Evolutionary conservation across 2,797 vertebrate species (phyloP).

Genomic region (Schizothorax lantsangensis): DNA sequence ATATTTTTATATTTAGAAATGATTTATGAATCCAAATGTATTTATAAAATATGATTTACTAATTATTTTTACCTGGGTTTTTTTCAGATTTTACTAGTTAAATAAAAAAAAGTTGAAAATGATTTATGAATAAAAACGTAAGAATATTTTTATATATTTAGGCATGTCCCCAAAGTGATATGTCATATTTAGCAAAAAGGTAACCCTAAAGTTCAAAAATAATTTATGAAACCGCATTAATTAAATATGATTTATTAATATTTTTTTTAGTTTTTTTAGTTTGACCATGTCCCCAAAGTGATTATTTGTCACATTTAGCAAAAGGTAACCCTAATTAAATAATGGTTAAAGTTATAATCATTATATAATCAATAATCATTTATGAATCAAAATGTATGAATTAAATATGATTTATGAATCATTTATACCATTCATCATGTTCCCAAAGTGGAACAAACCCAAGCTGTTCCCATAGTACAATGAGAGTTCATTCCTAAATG

Average conservation of each 20-base stretch:
- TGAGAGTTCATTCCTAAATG: not conserved
- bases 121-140: not conserved
- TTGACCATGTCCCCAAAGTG: not conserved
- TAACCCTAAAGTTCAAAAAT: not conserved
- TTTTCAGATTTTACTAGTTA: not conserved
- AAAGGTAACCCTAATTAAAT: not conserved
- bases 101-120: not conserved
- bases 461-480: not conserved
- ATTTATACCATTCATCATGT: not conserved
- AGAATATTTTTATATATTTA: not conserved
- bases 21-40: not conserved
- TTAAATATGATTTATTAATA: not conserved
- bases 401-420: not conserved
- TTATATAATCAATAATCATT: not conserved
- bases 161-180: not conserved
- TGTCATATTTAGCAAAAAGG: not conserved
- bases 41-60: not conserved
- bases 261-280: not conserved
- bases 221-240: not conserved
- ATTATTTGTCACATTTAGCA: not conserved
- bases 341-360: not conserved
- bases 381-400: not conserved
- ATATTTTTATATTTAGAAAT: not conserved
- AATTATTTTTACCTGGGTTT: not conserved
- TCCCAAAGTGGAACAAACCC: not conserved